These are phyloP conservation scores for Heteropelma amictum DNA, from an alignment of 2,888 invertebrate genomes.

Conservation along the genomic window DNA sequence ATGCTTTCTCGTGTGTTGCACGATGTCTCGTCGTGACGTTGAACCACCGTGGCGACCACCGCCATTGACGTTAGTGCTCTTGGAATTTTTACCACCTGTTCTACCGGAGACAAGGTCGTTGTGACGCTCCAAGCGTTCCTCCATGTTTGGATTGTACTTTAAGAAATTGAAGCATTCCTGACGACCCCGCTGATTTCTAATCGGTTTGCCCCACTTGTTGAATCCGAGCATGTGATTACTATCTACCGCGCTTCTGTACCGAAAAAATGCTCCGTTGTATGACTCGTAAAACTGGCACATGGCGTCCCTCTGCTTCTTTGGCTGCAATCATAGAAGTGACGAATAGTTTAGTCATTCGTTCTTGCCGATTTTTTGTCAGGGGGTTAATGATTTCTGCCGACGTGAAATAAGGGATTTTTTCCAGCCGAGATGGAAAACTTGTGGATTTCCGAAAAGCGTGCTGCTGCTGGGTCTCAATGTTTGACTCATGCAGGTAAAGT, in stretches of 20 bases:
- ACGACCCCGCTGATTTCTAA: conserved; percentile 77
- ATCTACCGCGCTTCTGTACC: conserved; percentile 82
- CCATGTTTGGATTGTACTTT: conserved; percentile 82
- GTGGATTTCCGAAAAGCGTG: too few relatives aligned
- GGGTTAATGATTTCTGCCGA: neutral
- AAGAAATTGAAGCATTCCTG: conserved; percentile 83
- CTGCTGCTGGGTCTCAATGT: too few relatives aligned
- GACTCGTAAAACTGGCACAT: conserved; percentile 84
- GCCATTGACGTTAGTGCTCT: conserved; percentile 77
- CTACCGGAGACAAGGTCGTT: conserved; percentile 81
- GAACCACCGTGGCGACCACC: conserved; percentile 77
- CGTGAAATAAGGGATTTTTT: too few relatives aligned
- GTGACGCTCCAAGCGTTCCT: conserved; percentile 82
- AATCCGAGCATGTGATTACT: conserved; percentile 82
- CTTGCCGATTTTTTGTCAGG: neutral
- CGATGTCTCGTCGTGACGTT: conserved; percentile 39
- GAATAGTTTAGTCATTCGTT: neutral
- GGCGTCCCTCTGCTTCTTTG: conserved; percentile 81
- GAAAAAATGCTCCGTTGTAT: conserved; percentile 82
- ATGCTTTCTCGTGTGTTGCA: conserved; percentile 41
- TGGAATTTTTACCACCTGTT: conserved; percentile 67
- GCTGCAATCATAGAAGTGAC: conserved; percentile 77
- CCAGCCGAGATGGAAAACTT: too few relatives aligned
- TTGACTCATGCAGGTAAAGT: too few relatives aligned
- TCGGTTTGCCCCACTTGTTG: conserved; percentile 81